Percentiles rank a stretch among this genome's conserved stretches.
phyloP scores from a whole-genome alignment of 2,888 invertebrate genomes.

The Tanytarsus gracilentus region DNA sequence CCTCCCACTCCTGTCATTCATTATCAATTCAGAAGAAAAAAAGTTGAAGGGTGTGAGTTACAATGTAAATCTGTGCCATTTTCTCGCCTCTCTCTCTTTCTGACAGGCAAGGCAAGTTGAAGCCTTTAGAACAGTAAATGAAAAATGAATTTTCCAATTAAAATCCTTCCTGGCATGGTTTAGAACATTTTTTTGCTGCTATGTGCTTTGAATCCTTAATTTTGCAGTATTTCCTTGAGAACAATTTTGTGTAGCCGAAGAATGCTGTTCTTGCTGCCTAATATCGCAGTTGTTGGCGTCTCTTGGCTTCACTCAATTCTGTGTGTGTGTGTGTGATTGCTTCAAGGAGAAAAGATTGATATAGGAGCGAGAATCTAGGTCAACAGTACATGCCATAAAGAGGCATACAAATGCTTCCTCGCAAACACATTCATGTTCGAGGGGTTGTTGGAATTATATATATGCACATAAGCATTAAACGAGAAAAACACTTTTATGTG shows the following conservation, averaged over 20 bases:
- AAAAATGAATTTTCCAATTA: background rate
- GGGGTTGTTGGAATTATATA: no score
- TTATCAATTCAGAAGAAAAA: background rate
- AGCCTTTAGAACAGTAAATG: background rate
- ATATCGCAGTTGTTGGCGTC: slow-evolving; percentile 13
- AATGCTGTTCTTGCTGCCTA: background rate
- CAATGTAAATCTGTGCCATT: no score
- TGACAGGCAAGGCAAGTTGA: no score
- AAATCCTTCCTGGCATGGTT: background rate
- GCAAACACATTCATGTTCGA: no score
- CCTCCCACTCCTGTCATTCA: background rate
- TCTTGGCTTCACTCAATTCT: slow-evolving; percentile 8
- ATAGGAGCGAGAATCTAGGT: slow-evolving; percentile 8
- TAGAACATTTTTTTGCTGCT: background rate
- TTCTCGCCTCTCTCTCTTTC: no score
- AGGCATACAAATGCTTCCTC: background rate
- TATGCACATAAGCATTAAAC: no score
- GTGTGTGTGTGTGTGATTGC: background rate
- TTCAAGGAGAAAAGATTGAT: slow-evolving; percentile 12
- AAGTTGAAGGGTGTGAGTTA: background rate
- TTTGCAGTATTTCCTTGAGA: background rate
- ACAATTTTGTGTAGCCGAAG: background rate
- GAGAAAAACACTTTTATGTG: no score
- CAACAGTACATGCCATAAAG: slow-evolving; percentile 14
- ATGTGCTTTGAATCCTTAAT: background rate